Conservation (phyloP, 2,113 vertebrate genomes). For the Hipposideros armiger region DNA sequence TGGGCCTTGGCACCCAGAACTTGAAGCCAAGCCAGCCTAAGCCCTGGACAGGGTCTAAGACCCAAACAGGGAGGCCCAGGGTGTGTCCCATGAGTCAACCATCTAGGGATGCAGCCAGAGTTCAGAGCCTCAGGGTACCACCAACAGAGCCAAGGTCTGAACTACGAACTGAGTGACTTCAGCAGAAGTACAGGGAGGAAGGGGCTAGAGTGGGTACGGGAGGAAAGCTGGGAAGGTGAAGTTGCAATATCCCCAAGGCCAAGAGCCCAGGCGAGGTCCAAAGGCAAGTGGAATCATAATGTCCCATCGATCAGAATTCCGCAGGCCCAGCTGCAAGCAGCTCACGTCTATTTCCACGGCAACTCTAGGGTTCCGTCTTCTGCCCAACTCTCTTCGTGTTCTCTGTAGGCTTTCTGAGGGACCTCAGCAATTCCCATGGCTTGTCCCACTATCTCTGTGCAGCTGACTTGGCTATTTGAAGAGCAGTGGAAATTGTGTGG, state of each 20-base stretch:
- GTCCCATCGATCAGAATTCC: neutral
- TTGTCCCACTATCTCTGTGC: neutral
- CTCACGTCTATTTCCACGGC: neutral
- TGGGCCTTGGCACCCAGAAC: neutral
- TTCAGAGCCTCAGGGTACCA: slow-evolving; percentile 13
- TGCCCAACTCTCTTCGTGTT: neutral
- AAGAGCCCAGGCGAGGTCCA: neutral
- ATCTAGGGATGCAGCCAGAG: neutral
- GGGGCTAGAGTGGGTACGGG: neutral
- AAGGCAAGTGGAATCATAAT: neutral
- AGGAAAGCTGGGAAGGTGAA: neutral
- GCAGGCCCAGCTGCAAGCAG: neutral
- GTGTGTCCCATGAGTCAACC: neutral
- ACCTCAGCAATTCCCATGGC: neutral
- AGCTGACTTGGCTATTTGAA: neutral
- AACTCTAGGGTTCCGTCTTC: neutral
- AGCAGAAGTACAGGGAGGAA: neutral
- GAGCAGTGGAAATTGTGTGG: neutral
- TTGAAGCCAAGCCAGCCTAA: neutral
- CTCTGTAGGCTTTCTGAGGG: neutral
- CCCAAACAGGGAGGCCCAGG: neutral
- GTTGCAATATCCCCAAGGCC: neutral
- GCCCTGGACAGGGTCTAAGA: neutral
- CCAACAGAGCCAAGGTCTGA: neutral
- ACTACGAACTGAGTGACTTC: slow-evolving; percentile 26